These are phyloP conservation scores for Cyprinodon tularosa DNA, from an alignment of 2,113 vertebrate genomes.

Conservation along the genomic window DNA sequence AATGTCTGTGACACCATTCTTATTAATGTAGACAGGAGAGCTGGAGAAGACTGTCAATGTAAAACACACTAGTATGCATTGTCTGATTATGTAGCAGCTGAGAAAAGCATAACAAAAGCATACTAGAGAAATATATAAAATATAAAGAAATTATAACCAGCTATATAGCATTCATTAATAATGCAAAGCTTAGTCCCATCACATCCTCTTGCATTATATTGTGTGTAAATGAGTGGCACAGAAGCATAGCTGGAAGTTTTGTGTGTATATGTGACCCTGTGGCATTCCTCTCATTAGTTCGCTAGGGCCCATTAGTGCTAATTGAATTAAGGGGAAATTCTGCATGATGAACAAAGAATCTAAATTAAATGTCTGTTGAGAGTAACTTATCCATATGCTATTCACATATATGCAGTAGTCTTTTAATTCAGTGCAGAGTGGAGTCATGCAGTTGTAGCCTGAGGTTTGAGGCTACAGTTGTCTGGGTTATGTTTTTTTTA, in stretches of 20 bases:
- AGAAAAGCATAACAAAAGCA: not conserved
- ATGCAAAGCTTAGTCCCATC: not conserved
- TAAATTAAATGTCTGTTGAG: constrained; percentile 43
- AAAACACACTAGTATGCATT: constrained; percentile 3
- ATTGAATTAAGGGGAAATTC: constrained; percentile 55
- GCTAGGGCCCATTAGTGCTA: constrained; percentile 55
- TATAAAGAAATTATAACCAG: constrained; percentile 1
- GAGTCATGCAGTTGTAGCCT: not conserved
- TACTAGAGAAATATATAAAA: not conserved
- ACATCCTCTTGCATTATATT: not conserved
- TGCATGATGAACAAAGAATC: constrained; percentile 32
- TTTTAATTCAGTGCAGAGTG: not conserved
- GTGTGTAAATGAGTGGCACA: not conserved
- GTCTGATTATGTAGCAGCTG: not conserved
- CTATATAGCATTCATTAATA: not conserved
- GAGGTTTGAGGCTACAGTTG: not conserved
- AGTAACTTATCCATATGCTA: constrained; percentile 3
- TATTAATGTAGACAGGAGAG: constrained; percentile 44
- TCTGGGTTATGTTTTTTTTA: not conserved
- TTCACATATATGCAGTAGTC: not conserved
- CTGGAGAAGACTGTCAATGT: constrained; percentile 54
- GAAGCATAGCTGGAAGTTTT: not conserved
- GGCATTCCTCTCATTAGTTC: constrained; percentile 41
- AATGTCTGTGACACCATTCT: constrained; percentile 46
- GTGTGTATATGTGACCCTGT: constrained; percentile 22